Base-by-base conservation (phyloP, 2,113 vertebrate genomes). In the Cheirogaleus medius region DNA sequence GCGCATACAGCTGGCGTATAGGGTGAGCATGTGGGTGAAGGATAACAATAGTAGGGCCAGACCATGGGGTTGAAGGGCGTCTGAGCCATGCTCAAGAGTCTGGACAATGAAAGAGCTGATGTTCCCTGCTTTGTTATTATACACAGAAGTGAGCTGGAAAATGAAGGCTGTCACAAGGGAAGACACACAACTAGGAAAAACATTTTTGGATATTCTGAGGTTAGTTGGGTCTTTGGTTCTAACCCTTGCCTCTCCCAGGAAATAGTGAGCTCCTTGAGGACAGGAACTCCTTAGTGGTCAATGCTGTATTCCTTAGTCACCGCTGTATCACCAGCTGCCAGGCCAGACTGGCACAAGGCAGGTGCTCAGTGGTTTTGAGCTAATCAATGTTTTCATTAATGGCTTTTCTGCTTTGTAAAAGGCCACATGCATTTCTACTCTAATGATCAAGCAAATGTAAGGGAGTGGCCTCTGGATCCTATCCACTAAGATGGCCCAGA, bases 341-440 rank as follows among this genome's bases (percentile, higher is more conserved):
- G 74, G 47, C 27, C 29, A 60, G 47, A 23, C 37, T 69, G 56
- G 52, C 44, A 76, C 4, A 85, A 68, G 81, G 39, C 34, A 92
- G 63, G 77, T 23, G 13, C 17, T 87, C 42, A 52, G 39, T n/a
- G 13, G 23, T 63, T 85, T 17, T 95, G 71, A 94, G 54, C 14
- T 29, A 77, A 84, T 47, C 15, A 68, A 74, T 58, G 17, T 66
- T 83, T 95, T 92, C 39, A 80, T 32, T 66, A 54, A 20, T 93
- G 17, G 29, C 56, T 54, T 73, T 87, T 86, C 69, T 82, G 77
- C 42, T 90, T 92, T 90, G 68, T 63, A 42, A 49, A 73, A 94
- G 39, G 80, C 29, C 69, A 77, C 13, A 42, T 8, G 47, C 12
- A 47, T 64, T 87, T 87, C 84, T 91, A 56, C 25, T 94, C 37